phyloP scores from a whole-genome alignment of 2,797 vertebrate species.

The Myoxocephalus aenaeus region DNA sequence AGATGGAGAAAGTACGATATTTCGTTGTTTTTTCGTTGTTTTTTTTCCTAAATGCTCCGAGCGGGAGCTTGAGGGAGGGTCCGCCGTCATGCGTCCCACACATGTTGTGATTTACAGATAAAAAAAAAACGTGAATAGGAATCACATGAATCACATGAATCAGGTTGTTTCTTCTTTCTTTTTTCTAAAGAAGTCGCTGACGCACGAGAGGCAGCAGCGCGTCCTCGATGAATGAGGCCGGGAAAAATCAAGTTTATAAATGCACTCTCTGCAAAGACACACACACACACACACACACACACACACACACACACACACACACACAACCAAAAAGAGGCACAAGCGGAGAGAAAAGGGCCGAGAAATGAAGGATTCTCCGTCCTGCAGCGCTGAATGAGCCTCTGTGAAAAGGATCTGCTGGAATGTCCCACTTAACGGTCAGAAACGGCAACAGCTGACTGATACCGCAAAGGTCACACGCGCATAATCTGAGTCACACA shows the following conservation, averaged over 20 bases:
- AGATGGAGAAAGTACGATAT: conserved; percentile 3
- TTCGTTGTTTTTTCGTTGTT: not conserved
- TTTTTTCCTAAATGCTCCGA: conserved; percentile 25
- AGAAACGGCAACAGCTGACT: conserved; percentile 76
- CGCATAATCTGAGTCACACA: conserved; percentile 73
- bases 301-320: too few relatives aligned
- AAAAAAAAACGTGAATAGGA: too few relatives aligned
- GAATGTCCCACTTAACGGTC: conserved; percentile 70
- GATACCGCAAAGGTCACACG: conserved; percentile 72
- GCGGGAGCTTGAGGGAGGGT: not conserved
- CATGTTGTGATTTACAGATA: too few relatives aligned
- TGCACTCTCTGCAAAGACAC: not conserved
- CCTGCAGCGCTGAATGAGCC: conserved; percentile 53
- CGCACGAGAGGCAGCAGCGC: not conserved
- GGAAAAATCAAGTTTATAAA: conserved; percentile 51
- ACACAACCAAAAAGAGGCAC: not conserved
- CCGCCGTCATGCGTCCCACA: not conserved
- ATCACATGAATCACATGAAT: conserved; percentile 35
- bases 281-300: too few relatives aligned
- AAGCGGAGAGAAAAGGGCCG: not conserved
- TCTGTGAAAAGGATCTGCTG: conserved; percentile 56
- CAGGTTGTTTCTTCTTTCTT: not conserved
- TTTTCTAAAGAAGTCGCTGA: conserved; percentile 9
- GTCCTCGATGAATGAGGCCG: conserved; percentile 8
- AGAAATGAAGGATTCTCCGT: conserved; percentile 31